Base-by-base conservation (phyloP, 2,113 vertebrate species). In the Marmota monax region DNA sequence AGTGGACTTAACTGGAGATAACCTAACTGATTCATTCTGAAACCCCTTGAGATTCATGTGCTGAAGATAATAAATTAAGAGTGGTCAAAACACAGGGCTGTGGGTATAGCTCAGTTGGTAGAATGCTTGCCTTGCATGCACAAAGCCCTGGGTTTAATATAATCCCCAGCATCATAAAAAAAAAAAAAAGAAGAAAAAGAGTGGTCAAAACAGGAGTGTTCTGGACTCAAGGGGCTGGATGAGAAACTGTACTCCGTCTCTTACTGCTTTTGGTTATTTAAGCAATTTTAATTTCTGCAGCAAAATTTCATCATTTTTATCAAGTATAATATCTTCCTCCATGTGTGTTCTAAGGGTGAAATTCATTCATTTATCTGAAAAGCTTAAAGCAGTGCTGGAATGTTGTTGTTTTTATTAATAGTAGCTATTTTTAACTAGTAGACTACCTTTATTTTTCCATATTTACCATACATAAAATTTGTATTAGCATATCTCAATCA, bases 401-500 rank as follows among this genome's bases (percentile, higher is more conserved):
- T 69, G 79, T 48, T 83, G 10, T 37, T 91, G 10, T 37, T 91
- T 83, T 77, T 51, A 73, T 48, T 95, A 90, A 63, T 77, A 78
- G 18, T n/a, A 94, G 22, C n/a, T 96, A 18, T 69, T 69, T 61
- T 87, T 69, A 42, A 45, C 4, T 76, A 53, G 37, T 69, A 88
- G 12, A 17, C 2, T 67, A 34, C 1, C 70, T 27, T 45, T 42
- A 45, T 70, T 90, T 94, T 85, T 96, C n/a, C 87, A 20, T n/a
- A 45, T 92, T 74, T 69, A 3, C 5, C 45, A 82, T 37, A 72
- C 0, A 12, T 56, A 17, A 86, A 74, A 65, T 58, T 88, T 61
- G 86, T 80, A 32, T 63, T 84, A 72, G 13, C 7, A 73, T 45
- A 74, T 27, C 2, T 32, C 88, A 84, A 48, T n/a, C 11, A 8